Evolutionary conservation across 2,113 vertebrate species (phyloP).

Genomic region (Oryzias woworae): DNA sequence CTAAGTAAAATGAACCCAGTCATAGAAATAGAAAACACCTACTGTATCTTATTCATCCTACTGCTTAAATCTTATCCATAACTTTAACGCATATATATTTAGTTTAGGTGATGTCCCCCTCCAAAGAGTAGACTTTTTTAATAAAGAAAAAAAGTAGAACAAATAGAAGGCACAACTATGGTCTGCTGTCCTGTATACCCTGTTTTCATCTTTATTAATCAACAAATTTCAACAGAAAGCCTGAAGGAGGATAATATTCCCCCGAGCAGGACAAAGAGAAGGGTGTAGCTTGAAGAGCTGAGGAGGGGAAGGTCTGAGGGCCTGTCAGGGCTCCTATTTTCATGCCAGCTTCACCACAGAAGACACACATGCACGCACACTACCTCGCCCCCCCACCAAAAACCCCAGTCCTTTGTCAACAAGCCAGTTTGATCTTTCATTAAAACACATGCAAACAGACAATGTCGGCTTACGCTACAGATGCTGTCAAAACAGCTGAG

Average conservation of each 20-base stretch:
- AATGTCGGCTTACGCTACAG: conserved; percentile 32
- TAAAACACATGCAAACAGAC: conserved; percentile 50
- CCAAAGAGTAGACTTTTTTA: too few species aligned
- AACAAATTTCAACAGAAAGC: conserved; percentile 18
- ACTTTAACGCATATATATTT: too few species aligned
- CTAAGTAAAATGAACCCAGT: too few species aligned
- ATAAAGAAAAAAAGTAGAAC: too few species aligned
- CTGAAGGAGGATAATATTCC: conserved; percentile 65
- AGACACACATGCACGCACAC: conserved; percentile 29
- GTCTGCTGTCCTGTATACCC: too few species aligned
- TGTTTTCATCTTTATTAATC: conserved; percentile 22
- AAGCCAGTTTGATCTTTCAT: conserved; percentile 45
- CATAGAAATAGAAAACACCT: too few species aligned
- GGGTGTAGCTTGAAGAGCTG: conserved; percentile 35
- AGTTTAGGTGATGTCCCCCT: too few species aligned
- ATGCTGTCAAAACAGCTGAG: conserved; percentile 38
- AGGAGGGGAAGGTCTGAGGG: conserved; percentile 31
- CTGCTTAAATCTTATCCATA: too few species aligned
- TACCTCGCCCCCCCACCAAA: conserved; percentile 31
- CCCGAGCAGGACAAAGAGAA: conserved; percentile 51
- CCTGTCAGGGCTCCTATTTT: conserved; percentile 58
- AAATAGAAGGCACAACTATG: too few species aligned
- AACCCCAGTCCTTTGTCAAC: conserved; percentile 40
- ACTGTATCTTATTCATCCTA: too few species aligned
- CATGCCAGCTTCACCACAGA: conserved; percentile 67